Percentiles rank a stretch among this genome's conserved stretches.
Evolutionary conservation across 2,888 invertebrate genomes (phyloP).

Genomic region (Ophion obscuratus): DNA sequence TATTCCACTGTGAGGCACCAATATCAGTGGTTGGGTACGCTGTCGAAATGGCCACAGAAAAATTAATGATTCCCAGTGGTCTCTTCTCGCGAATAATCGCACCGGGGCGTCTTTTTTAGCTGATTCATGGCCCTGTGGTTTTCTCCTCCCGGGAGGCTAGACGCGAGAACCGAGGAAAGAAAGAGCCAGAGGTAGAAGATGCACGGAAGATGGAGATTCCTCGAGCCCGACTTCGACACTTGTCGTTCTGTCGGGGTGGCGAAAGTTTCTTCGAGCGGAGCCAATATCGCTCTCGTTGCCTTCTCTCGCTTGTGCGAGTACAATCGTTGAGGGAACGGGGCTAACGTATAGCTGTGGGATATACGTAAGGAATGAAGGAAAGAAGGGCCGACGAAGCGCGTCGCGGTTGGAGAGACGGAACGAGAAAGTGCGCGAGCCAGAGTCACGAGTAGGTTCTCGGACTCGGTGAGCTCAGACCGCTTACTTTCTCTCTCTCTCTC

Average conservation of each 20-base stretch:
- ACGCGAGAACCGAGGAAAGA: constrained; percentile 26
- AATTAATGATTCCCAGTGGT: constrained; percentile 17
- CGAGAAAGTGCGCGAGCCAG: constrained; percentile 50
- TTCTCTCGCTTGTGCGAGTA: constrained; percentile 14
- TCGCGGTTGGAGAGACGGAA: constrained; percentile 48
- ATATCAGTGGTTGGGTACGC: neutral
- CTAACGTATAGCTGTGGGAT: constrained; percentile 49
- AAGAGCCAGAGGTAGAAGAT: constrained; percentile 28
- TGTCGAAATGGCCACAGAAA: neutral
- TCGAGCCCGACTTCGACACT: constrained; percentile 66
- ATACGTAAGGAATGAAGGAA: constrained; percentile 42
- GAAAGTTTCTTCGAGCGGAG: constrained; percentile 72
- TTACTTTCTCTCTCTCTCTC: neutral
- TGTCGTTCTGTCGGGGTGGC: constrained; percentile 69
- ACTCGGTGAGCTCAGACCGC: constrained; percentile 33
- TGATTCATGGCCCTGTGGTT: constrained; percentile 49
- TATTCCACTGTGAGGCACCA: neutral
- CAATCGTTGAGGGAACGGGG: constrained; percentile 44
- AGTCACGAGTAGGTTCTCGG: constrained; percentile 53
- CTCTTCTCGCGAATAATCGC: constrained; percentile 62
- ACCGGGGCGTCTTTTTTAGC: constrained; percentile 61
- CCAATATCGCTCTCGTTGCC: constrained; percentile 67
- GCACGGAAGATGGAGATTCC: constrained; percentile 64
- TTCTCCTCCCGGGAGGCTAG: constrained; percentile 28
- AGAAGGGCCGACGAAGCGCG: constrained; percentile 54